Percentiles rank a stretch among this genome's conserved stretches.
Evolutionary conservation across 2,113 vertebrate genomes (phyloP).

Genomic region (Melozone crissalis): DNA sequence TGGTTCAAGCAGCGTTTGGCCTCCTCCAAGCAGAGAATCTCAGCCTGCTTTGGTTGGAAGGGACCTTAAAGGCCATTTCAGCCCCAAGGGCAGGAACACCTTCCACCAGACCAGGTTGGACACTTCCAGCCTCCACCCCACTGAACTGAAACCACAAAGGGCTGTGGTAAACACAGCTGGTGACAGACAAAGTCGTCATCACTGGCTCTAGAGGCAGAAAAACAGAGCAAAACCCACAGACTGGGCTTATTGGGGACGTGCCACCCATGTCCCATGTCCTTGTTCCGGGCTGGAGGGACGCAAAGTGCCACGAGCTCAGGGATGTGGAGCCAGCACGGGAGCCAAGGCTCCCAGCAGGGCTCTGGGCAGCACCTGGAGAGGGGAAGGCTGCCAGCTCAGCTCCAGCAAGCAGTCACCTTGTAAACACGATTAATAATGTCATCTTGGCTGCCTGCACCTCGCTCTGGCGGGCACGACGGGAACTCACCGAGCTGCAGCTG

Average conservation of each 20-base stretch:
- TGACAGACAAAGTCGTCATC: not conserved
- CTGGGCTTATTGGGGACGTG: not conserved
- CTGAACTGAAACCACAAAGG: not conserved
- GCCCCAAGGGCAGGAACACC: not conserved
- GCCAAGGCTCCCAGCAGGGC: not conserved
- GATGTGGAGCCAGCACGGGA: not conserved
- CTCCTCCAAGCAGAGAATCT: not conserved
- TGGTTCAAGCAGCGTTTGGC: accelerated
- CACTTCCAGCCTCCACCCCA: not conserved
- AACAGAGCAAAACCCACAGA: not conserved
- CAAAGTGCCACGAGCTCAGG: accelerated
- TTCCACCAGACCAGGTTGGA: not conserved
- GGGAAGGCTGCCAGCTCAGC: not conserved
- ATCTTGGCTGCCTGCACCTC: not conserved
- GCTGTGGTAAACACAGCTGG: not conserved
- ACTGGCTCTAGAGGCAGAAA: accelerated
- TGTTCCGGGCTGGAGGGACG: accelerated
- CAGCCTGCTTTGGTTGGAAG: not conserved
- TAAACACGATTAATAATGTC: not conserved
- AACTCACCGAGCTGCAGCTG: not conserved
- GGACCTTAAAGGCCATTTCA: not conserved
- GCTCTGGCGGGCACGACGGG: not conserved
- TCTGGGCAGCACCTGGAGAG: constrained; percentile 20
- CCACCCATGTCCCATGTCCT: accelerated
- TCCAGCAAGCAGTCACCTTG: constrained; percentile 23